Base-by-base conservation (phyloP, 2,888 invertebrate genomes). In the Muscina levida region DNA sequence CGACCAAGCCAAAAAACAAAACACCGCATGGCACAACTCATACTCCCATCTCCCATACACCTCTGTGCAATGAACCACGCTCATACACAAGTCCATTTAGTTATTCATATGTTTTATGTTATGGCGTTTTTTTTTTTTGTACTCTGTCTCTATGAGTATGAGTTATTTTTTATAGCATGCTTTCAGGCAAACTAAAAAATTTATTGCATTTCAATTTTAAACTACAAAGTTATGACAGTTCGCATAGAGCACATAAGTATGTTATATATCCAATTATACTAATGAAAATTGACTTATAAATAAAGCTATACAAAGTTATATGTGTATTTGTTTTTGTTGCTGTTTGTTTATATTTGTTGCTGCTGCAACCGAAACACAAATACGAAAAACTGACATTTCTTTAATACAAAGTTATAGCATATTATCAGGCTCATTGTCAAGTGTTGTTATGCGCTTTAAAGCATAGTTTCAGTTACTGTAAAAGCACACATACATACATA, bases 271-370 rank as follows among this genome's bases (percentile, higher is more conserved):
- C 44, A 57, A 71, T 71, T 57, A 71, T 71, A 46, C 57, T 71
- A 71, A 71, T 71, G 57, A 59, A 71, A 57, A 57, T 57, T 71
- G 71, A 31, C 71, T 71, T 42, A 56, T 70, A 42, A 42, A 56
- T 53, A 53, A 22, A 53, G 19, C 22, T 53, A 53, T 53, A 22
- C n/a, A n/a, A n/a, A n/a, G n/a, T n/a, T n/a, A n/a, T n/a, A n/a
- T n/a, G n/a, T n/a, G n/a, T 17, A 53, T 53, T 53, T 53, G 53
- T 13, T 53, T 51, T 19, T 51, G 10, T 51, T 51, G 22, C n/a
- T n/a, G n/a, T n/a, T n/a, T n/a, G n/a, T n/a, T n/a, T n/a, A n/a
- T n/a, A n/a, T n/a, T n/a, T n/a, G n/a, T n/a, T n/a, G n/a, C n/a
- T n/a, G n/a, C n/a, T 6, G 17, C 13, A 13, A 22, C n/a, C n/a